Percentiles rank a stretch among this genome's conserved stretches.
Conservation (phyloP, 1,140 invertebrate species). For the Drosophila nannoptera region DNA sequence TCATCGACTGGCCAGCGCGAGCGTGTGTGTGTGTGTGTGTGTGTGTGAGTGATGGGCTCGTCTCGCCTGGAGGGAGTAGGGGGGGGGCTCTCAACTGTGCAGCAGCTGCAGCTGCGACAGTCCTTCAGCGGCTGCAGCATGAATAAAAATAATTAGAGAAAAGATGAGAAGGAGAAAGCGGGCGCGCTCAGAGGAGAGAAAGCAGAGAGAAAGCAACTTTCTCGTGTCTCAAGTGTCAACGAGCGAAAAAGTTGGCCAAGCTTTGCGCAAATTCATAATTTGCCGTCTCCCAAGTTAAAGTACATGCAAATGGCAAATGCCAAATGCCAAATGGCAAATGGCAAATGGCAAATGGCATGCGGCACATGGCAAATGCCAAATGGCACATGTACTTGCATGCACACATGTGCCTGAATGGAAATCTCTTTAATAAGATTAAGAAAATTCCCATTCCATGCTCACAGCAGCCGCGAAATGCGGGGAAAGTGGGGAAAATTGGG, state of each 20-base stretch:
- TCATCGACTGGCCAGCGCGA: conserved; percentile 19
- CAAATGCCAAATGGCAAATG: not conserved
- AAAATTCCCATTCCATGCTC: too few species aligned
- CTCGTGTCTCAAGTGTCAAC: conserved; percentile 11
- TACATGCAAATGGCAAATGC: conserved; percentile 16
- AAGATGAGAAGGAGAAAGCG: not conserved
- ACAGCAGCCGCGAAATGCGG: too few species aligned
- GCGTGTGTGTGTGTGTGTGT: too few species aligned
- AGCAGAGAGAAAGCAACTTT: not conserved
- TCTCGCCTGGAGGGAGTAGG: too few species aligned
- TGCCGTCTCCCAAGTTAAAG: conserved; percentile 8
- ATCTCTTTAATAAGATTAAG: too few species aligned
- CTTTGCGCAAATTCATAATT: conserved; percentile 36
- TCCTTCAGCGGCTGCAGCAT: conserved; percentile 19
- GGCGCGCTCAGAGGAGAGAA: too few species aligned
- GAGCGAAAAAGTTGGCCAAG: conserved; percentile 18
- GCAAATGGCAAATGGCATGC: too few species aligned
- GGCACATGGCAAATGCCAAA: too few species aligned
- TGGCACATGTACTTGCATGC: too few species aligned
- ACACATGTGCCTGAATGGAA: too few species aligned
- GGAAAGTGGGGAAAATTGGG: too few species aligned
- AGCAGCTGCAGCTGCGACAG: conserved; percentile 21
- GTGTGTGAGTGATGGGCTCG: too few species aligned
- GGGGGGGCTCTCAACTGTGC: conserved; percentile 1
- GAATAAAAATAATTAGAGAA: conserved; percentile 23